Conservation (phyloP, 2,888 invertebrate species). For the Drepanosiphum platanoidis region DNA sequence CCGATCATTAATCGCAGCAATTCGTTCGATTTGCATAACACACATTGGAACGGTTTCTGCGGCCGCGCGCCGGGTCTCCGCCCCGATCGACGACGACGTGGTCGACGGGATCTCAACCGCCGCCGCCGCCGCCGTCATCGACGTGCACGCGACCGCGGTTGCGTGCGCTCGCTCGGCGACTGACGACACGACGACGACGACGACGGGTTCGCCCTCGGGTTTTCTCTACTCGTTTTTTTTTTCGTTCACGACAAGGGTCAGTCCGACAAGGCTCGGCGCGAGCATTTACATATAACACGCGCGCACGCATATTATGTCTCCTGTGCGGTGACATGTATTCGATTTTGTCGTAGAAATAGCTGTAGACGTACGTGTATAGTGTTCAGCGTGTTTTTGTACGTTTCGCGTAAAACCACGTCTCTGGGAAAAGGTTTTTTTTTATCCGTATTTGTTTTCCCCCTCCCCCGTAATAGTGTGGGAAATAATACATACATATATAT, state of each 20-base stretch:
- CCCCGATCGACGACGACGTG: background rate
- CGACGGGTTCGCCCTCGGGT: background rate
- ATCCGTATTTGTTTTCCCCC: background rate
- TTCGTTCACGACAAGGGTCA: background rate
- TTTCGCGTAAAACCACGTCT: background rate
- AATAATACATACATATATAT: conserved; percentile 32
- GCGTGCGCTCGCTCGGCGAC: conserved; percentile 2
- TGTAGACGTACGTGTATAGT: no score
- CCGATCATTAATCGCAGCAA: conserved; percentile 14
- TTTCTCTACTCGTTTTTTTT: conserved; percentile 2
- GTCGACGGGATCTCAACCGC: background rate
- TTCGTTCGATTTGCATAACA: conserved; percentile 27
- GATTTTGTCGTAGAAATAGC: background rate
- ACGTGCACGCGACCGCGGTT: conserved; percentile 34
- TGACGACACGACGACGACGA: no score
- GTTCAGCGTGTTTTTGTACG: no score
- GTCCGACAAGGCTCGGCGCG: background rate
- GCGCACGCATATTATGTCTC: background rate
- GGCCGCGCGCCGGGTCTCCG: background rate
- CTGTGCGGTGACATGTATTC: background rate
- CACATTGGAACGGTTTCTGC: conserved; percentile 12
- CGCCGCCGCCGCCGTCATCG: background rate
- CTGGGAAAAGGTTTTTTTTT: background rate
- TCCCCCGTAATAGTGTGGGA: conserved; percentile 8
- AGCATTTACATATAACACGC: background rate